Base-by-base conservation (phyloP, 2,797 vertebrate genomes). In the Sebastes alutus region DNA sequence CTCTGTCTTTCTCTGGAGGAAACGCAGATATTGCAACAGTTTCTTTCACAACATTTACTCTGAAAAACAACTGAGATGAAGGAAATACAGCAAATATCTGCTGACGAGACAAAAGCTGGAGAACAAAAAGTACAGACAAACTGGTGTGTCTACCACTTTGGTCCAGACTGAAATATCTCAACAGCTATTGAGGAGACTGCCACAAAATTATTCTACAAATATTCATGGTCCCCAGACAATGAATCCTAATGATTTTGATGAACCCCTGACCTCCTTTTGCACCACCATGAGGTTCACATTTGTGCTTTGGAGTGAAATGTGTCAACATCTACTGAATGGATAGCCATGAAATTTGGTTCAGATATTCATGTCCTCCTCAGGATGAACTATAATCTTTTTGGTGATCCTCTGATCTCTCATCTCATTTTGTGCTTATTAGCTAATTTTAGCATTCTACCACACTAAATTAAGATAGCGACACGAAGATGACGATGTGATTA, bases 11-110 rank as follows among this genome's bases (percentile, higher is more conserved):
- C 42, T 73, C 23, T 38, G 11, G 27, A 4, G 6, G 63, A 38
- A 70, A 81, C 30, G 54, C 2, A 0, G 8, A 72, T 25, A 20
- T 81, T 78, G 79, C 59, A 61, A 75, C 72, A 74, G 10, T n/a
- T 59, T 46, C 22, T 81, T 78, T 80, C 59, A 75, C 60, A 88
- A 82, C 12, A 29, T 81, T 70, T 30, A 27, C 4, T 54, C 1
- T 3, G 7, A 77, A 59, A 79, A 73, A 55, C 7, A 11, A 25
- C 23, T 2, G 13, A 32, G 27, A 74, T 3, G 1, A 27, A 62
- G 35, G 61, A 78, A 83, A 72, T n/a, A 23, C 3, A 35, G 11
- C 4, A 33, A 66, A 38, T 13, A 69, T 30, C 20, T 88, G 73
- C 79, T 82, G 76, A 86, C 0, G 1, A 46, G 25, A 55, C 33